Evolutionary conservation across 2,888 invertebrate genomes (phyloP).

Genomic region (Drosophila infuscata): DNA sequence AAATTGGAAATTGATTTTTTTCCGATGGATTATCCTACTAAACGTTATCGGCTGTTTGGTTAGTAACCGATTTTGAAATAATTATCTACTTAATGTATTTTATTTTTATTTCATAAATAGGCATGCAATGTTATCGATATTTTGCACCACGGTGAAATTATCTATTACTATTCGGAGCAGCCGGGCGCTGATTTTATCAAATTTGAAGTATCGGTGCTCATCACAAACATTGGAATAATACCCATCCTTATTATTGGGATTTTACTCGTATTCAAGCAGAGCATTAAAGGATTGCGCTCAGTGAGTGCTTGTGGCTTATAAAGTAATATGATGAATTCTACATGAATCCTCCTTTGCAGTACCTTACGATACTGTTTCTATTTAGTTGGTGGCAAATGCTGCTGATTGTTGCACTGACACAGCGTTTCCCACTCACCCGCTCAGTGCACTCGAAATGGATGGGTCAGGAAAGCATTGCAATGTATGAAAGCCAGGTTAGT

Average conservation of each 20-base stretch:
- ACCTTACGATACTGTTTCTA: constrained; percentile 13
- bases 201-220: constrained; percentile 17
- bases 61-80: not conserved
- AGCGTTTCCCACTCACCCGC: constrained; percentile 17
- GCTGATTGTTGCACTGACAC: constrained; percentile 26
- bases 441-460: constrained; percentile 41
- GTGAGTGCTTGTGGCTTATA: constrained; percentile 27
- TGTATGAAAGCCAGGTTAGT: constrained; percentile 37
- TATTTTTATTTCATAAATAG: constrained; percentile 7
- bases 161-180: not conserved
- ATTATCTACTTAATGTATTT: not conserved
- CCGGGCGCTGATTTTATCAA: constrained; percentile 15
- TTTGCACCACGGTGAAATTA: not conserved
- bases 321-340: not conserved
- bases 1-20: constrained; percentile 19
- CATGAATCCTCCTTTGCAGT: constrained; percentile 15
- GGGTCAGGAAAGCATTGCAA: not conserved
- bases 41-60: constrained; percentile 15
- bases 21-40: constrained; percentile 8
- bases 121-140: not conserved
- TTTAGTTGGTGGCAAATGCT: constrained; percentile 42
- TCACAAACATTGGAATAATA: not conserved
- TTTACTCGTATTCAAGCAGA: constrained; percentile 23
- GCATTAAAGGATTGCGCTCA: not conserved
- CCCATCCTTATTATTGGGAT: not conserved